Conservation (phyloP, 2,888 invertebrate species). For the Phyllotreta cruciferae region DNA sequence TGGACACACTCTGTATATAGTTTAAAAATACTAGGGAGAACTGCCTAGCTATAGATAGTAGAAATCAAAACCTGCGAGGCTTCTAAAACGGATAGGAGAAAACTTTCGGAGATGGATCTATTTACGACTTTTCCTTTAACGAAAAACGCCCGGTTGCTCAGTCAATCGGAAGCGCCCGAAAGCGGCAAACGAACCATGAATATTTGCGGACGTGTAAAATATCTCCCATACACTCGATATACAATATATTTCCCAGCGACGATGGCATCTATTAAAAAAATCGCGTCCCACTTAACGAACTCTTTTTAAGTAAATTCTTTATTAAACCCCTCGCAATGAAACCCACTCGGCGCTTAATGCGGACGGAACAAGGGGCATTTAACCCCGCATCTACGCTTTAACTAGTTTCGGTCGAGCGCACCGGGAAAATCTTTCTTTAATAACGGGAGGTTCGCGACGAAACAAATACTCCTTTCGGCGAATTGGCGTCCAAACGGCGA, state of each 20-base stretch:
- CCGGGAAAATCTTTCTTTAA: conserved; percentile 27
- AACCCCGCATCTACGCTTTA: neutral
- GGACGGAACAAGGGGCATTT: too few relatives aligned
- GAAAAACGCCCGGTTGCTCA: conserved; percentile 24
- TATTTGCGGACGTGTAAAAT: conserved; percentile 29
- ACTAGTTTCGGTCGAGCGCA: conserved; percentile 9
- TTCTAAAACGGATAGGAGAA: conserved; percentile 30
- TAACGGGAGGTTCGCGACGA: conserved; percentile 13
- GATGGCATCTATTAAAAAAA: too few relatives aligned
- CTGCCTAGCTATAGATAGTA: neutral
- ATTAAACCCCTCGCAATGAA: too few relatives aligned
- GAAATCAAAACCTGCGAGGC: conserved; percentile 21
- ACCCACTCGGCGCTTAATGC: too few relatives aligned
- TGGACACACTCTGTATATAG: too few relatives aligned
- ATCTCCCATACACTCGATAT: conserved; percentile 1
- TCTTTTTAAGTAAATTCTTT: too few relatives aligned
- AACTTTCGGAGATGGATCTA: conserved; percentile 30
- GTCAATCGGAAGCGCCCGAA: conserved; percentile 24
- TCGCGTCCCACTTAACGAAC: too few relatives aligned
- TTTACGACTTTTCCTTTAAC: conserved; percentile 31
- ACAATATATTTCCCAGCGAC: too few relatives aligned
- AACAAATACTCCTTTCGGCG: conserved; percentile 25
- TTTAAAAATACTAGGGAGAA: too few relatives aligned
- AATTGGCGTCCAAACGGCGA: conserved; percentile 24
- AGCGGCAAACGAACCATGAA: conserved; percentile 30